Percentiles rank a stretch among this genome's conserved stretches.
phyloP scores from a whole-genome alignment of 2,113 vertebrate genomes.

The Chiloscyllium plagiosum region DNA sequence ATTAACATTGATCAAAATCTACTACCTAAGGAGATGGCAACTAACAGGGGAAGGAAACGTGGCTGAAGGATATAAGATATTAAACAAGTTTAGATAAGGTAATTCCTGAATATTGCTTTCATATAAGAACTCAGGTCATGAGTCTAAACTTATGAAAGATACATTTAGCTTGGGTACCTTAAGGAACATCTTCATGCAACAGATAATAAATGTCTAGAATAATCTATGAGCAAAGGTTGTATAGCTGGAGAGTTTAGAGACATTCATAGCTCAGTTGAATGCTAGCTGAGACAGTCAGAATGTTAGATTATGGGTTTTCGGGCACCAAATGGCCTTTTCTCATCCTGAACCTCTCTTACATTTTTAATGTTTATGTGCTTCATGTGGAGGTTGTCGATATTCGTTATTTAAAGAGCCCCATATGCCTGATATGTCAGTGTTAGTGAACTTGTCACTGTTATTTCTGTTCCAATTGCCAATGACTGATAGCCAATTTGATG shows the following conservation, averaged over 20 bases:
- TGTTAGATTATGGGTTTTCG: neutral
- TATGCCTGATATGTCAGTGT: neutral
- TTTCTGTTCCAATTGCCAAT: neutral
- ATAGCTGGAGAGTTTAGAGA: neutral
- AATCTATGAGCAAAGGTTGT: neutral
- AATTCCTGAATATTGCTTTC: neutral
- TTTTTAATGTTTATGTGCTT: neutral
- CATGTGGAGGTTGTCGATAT: neutral
- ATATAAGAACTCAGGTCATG: neutral
- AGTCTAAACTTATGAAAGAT: neutral
- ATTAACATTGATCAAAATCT: neutral
- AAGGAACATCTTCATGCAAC: neutral
- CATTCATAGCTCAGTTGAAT: neutral
- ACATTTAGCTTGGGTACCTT: neutral
- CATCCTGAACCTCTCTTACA: neutral
- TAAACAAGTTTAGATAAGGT: neutral
- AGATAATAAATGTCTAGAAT: neutral
- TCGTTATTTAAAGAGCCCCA: neutral
- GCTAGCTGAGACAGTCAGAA: neutral
- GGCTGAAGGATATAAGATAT: neutral
- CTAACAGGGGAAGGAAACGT: neutral
- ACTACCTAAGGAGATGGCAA: neutral
- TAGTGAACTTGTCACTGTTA: neutral
- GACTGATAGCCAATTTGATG: neutral
- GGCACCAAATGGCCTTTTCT: neutral